phyloP scores from a whole-genome alignment of 2,888 invertebrate species.

The Eucera pruinosa region DNA sequence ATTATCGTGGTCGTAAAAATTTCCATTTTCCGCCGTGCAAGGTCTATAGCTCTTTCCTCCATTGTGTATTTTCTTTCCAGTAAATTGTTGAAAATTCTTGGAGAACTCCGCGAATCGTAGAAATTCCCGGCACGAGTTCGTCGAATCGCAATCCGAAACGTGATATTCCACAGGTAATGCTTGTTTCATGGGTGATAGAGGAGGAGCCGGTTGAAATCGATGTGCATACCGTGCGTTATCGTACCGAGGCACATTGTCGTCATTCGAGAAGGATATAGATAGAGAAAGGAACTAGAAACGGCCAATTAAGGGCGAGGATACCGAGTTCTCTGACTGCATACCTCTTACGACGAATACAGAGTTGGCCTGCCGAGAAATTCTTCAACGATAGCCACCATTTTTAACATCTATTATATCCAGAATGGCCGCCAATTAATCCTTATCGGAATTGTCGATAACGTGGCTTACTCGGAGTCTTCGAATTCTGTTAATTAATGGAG shows the following conservation, averaged over 20 bases:
- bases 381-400: conserved; percentile 23
- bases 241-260: conserved; percentile 53
- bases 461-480: background rate
- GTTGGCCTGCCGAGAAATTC: conserved; percentile 38
- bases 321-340: conserved; percentile 47
- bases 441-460: conserved; percentile 5
- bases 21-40: too few relatives aligned
- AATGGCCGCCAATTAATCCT: conserved; percentile 29
- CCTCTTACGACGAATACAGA: conserved; percentile 20
- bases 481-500: background rate
- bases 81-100: too few relatives aligned
- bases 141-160: conserved; percentile 30
- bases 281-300: conserved; percentile 59
- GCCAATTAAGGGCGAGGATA: conserved; percentile 65
- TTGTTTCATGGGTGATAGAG: conserved; percentile 55
- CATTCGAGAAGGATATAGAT: conserved; percentile 52
- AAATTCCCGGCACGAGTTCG: conserved; percentile 9
- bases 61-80: too few relatives aligned
- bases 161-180: conserved; percentile 50
- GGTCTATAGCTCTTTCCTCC: too few relatives aligned
- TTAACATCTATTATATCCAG: conserved; percentile 9
- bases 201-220: conserved; percentile 52
- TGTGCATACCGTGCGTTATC: conserved; percentile 58
- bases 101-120: background rate
- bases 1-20: too few relatives aligned